Evolutionary conservation across 2,113 vertebrate genomes (phyloP).

Genomic region (Alligator sinensis): DNA sequence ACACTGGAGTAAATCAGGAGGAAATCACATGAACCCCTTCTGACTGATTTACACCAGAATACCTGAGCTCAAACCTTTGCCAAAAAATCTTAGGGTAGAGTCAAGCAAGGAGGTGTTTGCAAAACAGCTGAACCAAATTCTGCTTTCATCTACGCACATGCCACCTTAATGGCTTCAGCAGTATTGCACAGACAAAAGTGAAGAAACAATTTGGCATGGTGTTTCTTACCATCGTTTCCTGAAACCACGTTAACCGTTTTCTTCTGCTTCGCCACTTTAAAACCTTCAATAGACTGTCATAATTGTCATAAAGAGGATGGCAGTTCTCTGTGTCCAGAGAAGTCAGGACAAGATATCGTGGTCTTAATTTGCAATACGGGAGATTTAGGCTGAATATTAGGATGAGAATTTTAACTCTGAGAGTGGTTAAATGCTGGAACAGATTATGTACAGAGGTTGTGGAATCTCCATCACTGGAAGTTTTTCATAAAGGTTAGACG

Average conservation of each 20-base stretch:
- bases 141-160: not conserved
- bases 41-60: constrained; percentile 37
- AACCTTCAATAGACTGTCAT: constrained; percentile 28
- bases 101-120: constrained; percentile 21
- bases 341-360: too few species aligned
- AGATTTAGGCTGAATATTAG: too few species aligned
- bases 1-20: not conserved
- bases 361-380: too few species aligned
- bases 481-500: too few species aligned
- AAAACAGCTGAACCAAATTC: constrained; percentile 22
- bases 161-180: constrained; percentile 1
- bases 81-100: not conserved
- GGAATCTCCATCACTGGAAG: too few species aligned
- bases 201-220: constrained; percentile 26
- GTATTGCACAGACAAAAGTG: not conserved
- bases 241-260: not conserved
- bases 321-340: too few species aligned
- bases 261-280: constrained; percentile 12
- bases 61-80: constrained; percentile 52
- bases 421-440: too few species aligned
- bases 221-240: not conserved
- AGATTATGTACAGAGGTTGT: too few species aligned
- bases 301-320: too few species aligned
- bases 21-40: constrained; percentile 6
- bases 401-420: too few species aligned